phyloP scores from a whole-genome alignment of 2,797 vertebrate species.

The Picus viridis region DNA sequence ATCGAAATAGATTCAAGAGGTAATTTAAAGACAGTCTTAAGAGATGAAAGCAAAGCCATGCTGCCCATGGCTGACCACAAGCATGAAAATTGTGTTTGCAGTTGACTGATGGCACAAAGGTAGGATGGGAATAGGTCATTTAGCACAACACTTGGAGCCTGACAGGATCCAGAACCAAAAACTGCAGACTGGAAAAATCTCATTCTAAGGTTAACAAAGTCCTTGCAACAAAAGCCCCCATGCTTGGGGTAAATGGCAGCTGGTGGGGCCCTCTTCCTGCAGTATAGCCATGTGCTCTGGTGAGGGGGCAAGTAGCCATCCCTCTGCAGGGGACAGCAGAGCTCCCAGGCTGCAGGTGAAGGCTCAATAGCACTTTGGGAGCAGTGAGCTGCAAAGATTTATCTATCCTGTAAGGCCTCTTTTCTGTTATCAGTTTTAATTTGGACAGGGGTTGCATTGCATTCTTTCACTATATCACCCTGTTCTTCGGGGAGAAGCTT shows the following conservation, averaged over 20 bases:
- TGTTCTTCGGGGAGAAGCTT: not conserved
- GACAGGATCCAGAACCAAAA: not conserved
- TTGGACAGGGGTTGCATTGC: not conserved
- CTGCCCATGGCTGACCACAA: not conserved
- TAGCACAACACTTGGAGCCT: not conserved
- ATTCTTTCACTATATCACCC: not conserved
- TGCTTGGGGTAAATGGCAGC: not conserved
- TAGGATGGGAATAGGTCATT: not conserved
- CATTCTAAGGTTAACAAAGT: not conserved
- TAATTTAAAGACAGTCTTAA: not conserved
- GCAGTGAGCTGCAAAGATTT: not conserved
- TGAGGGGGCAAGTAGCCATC: not conserved
- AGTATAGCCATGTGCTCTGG: rapidly evolving
- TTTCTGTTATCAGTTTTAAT: slow-evolving; percentile 29
- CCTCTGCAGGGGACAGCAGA: not conserved
- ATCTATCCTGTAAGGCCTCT: not conserved
- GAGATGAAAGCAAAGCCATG: not conserved
- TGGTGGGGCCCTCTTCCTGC: not conserved
- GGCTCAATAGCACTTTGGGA: not conserved
- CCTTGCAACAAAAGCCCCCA: not conserved
- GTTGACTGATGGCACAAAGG: not conserved
- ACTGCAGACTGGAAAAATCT: not conserved
- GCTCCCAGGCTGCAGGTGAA: not conserved
- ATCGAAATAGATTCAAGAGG: not conserved
- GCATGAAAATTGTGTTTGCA: not conserved